phyloP scores from a whole-genome alignment of 2,888 invertebrate genomes.

The Agrotis clavis region DNA sequence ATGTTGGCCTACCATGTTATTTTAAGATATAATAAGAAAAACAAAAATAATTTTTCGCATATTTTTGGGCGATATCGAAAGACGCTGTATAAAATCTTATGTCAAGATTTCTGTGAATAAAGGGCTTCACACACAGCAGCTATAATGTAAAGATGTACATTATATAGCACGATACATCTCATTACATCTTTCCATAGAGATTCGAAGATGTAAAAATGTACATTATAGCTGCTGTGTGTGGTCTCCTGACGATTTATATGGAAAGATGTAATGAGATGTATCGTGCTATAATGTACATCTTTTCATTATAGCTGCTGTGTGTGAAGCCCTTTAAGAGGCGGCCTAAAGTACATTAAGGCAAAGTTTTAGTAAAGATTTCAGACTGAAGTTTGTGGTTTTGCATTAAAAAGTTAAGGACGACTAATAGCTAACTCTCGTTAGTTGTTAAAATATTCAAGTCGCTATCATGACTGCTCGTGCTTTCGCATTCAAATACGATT shows the following conservation, averaged over 20 bases:
- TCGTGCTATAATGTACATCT: too few relatives aligned
- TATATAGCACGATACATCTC: too few relatives aligned
- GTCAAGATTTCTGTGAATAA: constrained; percentile 26
- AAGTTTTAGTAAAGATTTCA: constrained; percentile 34
- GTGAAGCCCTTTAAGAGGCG: too few relatives aligned
- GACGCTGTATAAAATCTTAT: constrained; percentile 21
- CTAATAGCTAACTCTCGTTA: constrained; percentile 39
- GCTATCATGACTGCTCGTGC: constrained; percentile 3
- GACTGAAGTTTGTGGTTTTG: constrained; percentile 35
- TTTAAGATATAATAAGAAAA: constrained; percentile 56
- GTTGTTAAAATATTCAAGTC: constrained; percentile 34
- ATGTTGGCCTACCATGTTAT: constrained; percentile 57
- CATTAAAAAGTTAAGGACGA: constrained; percentile 38
- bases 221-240: too few relatives aligned
- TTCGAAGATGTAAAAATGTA: too few relatives aligned
- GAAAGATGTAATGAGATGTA: too few relatives aligned
- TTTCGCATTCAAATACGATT: constrained; percentile 25
- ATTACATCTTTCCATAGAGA: too few relatives aligned
- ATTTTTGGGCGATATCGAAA: constrained; percentile 20
- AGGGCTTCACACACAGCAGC: too few relatives aligned
- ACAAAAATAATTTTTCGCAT: constrained; percentile 11
- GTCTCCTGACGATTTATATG: too few relatives aligned
- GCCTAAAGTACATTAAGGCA: constrained; percentile 14
- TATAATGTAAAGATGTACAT: too few relatives aligned
- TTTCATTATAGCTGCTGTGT: too few relatives aligned